Base-by-base conservation (phyloP, 2,888 invertebrate genomes). In the Rosalia funebris region DNA sequence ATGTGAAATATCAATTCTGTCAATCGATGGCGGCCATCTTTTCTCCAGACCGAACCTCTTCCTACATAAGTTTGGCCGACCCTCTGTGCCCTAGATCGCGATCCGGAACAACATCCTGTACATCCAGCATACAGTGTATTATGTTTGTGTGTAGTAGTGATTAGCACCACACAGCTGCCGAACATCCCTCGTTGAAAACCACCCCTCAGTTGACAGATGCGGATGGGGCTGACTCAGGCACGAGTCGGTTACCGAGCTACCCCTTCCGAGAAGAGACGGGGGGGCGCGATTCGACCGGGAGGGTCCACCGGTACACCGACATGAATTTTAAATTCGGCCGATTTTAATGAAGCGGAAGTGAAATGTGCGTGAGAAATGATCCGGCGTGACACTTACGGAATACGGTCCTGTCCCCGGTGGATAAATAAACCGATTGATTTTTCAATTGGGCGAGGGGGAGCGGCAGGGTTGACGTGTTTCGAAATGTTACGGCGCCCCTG, bases 101-200 rank as follows among this genome's bases (percentile, higher is more conserved):
- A 5, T 25, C 25, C 11, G 2, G 2, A 10, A 20, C 25, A 31
- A 16, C 41, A 14, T 17, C 39, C 19, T 1, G 20, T 32, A 32
- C 7, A 20, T 34, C 7, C 7, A 16, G 32, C 31, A 14, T 11
- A n/a, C 32, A 25, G 20, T 32, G 32, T 20, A 62, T 62, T 71
- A 66, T 69, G 66, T 70, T 66, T 66, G 65, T 66, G 61, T 60
- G 63, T 65, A 56, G 47, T 54, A 57, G 69, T 69, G 71, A 74
- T 74, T 74, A 72, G 71, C 70, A 66, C 66, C 67, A 62, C 71
- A 60, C 74, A 74, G 71, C 74, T 74, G 74, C 67, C 68, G 67
- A 71, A 71, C 70, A 71, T 71, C 69, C 71, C 71, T 67, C 63
- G 60, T 59, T 58, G 60, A 60, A 62, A 65, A 42, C 54, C 46